These are phyloP conservation scores for Melanchra persicariae DNA, from an alignment of 2,888 invertebrate species.

Conservation along the genomic window DNA sequence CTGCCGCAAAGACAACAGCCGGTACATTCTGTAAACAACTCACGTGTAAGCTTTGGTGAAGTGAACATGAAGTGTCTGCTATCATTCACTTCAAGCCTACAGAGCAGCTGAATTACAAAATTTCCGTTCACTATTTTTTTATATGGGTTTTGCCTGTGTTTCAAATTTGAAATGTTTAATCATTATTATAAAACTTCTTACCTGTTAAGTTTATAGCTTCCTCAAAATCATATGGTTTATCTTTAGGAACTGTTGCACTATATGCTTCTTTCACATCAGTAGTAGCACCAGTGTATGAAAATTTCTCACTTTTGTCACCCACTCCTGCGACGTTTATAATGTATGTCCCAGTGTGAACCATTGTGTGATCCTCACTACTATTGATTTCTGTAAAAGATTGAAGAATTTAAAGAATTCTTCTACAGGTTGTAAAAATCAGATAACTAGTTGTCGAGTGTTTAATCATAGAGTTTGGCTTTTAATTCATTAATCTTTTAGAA, in stretches of 20 bases:
- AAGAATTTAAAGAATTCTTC: too few species aligned
- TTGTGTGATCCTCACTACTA: neutral
- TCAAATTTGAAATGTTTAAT: neutral
- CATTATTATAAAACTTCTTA: conserved; percentile 36
- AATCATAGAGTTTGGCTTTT: neutral
- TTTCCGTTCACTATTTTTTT: too few species aligned
- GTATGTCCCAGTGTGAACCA: conserved; percentile 25
- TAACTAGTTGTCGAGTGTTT: neutral
- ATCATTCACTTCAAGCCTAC: too few species aligned
- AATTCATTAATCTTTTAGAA: neutral
- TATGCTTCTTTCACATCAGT: neutral
- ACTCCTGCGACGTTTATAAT: conserved; percentile 17
- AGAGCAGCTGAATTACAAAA: too few species aligned
- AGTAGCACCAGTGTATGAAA: neutral
- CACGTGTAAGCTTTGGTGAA: too few species aligned
- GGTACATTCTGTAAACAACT: too few species aligned
- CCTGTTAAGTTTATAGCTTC: conserved; percentile 75
- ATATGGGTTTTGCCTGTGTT: too few species aligned
- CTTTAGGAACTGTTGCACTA: neutral
- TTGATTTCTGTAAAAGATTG: conserved; percentile 3
- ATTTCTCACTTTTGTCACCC: conserved; percentile 10
- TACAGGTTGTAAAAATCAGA: too few species aligned
- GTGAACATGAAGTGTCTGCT: too few species aligned
- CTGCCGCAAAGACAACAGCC: too few species aligned
- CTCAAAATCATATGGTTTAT: conserved; percentile 67